These are phyloP conservation scores for Leptodactylus fallax DNA, from an alignment of 2,797 vertebrate genomes.

Conservation along the genomic window DNA sequence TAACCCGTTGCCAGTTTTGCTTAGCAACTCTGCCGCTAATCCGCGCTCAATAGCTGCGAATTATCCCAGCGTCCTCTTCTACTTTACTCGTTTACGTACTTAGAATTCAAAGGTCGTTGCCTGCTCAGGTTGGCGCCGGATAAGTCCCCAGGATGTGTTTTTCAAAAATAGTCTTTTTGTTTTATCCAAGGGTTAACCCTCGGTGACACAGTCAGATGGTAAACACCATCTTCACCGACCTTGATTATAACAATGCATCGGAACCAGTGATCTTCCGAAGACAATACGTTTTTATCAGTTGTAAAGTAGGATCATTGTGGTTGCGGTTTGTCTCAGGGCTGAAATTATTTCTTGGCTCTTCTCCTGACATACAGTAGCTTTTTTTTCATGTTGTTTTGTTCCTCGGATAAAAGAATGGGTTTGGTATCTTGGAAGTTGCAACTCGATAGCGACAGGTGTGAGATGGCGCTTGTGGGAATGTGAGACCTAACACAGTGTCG, in stretches of 20 bases:
- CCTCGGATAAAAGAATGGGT: background rate
- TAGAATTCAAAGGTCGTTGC: conserved; percentile 17
- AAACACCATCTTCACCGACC: conserved; percentile 29
- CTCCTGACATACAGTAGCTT: conserved; percentile 10
- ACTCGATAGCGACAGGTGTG: conserved; percentile 32
- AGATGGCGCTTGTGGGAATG: conserved; percentile 12
- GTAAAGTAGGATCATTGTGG: conserved; percentile 19
- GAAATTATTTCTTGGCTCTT: conserved; percentile 22
- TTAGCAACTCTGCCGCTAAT: background rate
- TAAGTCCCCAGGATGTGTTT: conserved; percentile 28
- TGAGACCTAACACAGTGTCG: background rate
- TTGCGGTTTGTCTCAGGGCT: background rate
- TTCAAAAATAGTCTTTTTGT: conserved; percentile 22
- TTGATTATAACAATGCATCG: conserved; percentile 17
- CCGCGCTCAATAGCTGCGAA: background rate
- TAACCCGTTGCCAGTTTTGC: background rate
- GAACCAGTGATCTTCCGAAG: conserved; percentile 19
- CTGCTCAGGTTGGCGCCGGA: conserved; percentile 31
- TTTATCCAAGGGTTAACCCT: conserved; percentile 3
- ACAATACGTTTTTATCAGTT: background rate
- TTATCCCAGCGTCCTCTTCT: conserved; percentile 8
- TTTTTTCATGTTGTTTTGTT: background rate
- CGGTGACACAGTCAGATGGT: background rate
- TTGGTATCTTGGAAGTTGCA: conserved; percentile 28
- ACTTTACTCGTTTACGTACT: conserved; percentile 16